These are phyloP conservation scores for Calephelis virginiensis DNA, from an alignment of 1,140 invertebrate species.

Conservation along the genomic window DNA sequence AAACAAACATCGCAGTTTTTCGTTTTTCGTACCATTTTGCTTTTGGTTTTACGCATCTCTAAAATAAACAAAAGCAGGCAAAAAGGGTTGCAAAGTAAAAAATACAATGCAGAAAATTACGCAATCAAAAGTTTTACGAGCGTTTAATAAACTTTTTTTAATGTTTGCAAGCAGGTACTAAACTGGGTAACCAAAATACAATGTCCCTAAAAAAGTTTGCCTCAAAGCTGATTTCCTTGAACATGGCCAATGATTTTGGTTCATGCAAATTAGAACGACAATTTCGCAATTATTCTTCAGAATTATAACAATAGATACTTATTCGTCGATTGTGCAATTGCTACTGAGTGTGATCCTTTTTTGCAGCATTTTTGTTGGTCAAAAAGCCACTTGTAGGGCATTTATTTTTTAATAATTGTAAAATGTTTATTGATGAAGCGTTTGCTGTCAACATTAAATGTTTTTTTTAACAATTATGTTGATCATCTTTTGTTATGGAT, in stretches of 20 bases:
- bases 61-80: background rate
- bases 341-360: conserved; percentile 9
- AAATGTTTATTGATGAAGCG: too few species aligned
- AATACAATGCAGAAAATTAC: conserved; percentile 15
- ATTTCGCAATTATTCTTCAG: conserved; percentile 3
- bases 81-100: conserved; percentile 12
- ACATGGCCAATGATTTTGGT: background rate
- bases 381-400: background rate
- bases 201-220: conserved; percentile 7
- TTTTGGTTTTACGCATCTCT: conserved; percentile 2
- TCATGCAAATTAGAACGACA: conserved; percentile 6
- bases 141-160: conserved; percentile 6
- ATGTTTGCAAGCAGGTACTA: conserved; percentile 4
- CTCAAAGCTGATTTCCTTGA: background rate
- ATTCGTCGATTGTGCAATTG: background rate
- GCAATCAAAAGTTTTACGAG: conserved; percentile 7
- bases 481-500: too few species aligned
- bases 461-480: too few species aligned
- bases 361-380: background rate
- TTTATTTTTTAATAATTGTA: too few species aligned
- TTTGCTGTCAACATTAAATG: too few species aligned
- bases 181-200: background rate
- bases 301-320: conserved; percentile 1
- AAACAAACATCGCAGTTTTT: too few species aligned
- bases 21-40: too few species aligned